Evolutionary conservation across 2,797 vertebrate species (phyloP).

Genomic region (Coluber constrictor): DNA sequence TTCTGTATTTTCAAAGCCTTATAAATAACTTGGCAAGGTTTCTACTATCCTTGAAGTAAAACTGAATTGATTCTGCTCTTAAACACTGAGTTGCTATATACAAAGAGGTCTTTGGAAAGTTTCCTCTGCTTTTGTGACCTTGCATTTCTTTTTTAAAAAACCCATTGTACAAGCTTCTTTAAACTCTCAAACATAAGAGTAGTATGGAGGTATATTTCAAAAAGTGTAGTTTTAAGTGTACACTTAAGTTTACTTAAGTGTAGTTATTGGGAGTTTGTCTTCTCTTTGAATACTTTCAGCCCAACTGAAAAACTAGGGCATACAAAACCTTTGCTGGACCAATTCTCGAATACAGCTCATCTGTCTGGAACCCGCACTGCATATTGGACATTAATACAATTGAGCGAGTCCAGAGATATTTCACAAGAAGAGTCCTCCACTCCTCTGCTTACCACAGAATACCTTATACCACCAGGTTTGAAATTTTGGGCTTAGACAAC

Average conservation of each 20-base stretch:
- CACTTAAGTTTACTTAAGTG: neutral
- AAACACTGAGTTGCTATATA: neutral
- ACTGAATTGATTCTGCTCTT: neutral
- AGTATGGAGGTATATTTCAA: neutral
- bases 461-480: no score
- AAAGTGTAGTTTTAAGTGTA: neutral
- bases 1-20: neutral
- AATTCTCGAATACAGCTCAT: no score
- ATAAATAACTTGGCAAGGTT: neutral
- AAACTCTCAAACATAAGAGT: neutral
- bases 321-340: no score
- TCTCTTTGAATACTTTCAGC: neutral
- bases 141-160: neutral
- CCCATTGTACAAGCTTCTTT: neutral
- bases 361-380: no score
- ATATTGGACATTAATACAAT: no score
- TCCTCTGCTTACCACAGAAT: no score
- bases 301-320: neutral
- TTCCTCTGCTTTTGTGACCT: neutral
- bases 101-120: neutral
- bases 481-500: no score
- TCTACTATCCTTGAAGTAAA: neutral
- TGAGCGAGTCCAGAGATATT: no score
- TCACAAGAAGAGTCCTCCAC: no score
- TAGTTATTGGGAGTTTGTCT: neutral